Evolutionary conservation across 2,888 invertebrate species (phyloP).

Genomic region (Clostera curtula): DNA sequence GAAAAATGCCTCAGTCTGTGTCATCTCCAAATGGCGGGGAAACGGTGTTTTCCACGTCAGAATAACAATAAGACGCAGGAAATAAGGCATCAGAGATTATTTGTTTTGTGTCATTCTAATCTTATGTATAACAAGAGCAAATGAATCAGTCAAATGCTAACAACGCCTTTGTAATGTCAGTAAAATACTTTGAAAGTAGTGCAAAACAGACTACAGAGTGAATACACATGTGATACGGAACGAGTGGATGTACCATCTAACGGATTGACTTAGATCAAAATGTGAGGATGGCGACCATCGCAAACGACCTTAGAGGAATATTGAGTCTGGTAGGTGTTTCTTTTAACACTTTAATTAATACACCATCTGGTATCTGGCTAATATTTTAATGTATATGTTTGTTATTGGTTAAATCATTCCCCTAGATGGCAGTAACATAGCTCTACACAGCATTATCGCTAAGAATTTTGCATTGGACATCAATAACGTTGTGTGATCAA

Average conservation of each 20-base stretch:
- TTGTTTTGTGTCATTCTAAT: constrained; percentile 56
- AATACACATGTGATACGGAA: constrained; percentile 48
- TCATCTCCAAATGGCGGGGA: background rate
- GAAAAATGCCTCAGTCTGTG: too few relatives aligned
- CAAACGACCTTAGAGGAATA: constrained; percentile 35
- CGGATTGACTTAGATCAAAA: constrained; percentile 18
- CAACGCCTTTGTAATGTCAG: constrained; percentile 40
- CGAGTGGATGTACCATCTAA: constrained; percentile 26
- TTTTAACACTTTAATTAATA: too few relatives aligned
- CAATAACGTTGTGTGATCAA: too few relatives aligned
- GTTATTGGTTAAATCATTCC: too few relatives aligned
- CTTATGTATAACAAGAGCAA: constrained; percentile 43
- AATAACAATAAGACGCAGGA: constrained; percentile 39
- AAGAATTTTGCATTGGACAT: too few relatives aligned
- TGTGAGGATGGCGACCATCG: constrained; percentile 46
- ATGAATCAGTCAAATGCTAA: constrained; percentile 45
- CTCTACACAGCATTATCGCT: too few relatives aligned
- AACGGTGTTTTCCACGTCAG: constrained; percentile 6
- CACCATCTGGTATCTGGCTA: too few relatives aligned
- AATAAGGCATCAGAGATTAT: constrained; percentile 59
- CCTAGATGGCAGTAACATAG: too few relatives aligned
- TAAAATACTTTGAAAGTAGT: constrained; percentile 40
- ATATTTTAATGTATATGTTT: too few relatives aligned
- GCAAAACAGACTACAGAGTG: constrained; percentile 38
- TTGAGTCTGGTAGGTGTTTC: constrained; percentile 38